These are phyloP conservation scores for Temnothorax longispinosus DNA, from an alignment of 1,140 invertebrate species.

Conservation along the genomic window DNA sequence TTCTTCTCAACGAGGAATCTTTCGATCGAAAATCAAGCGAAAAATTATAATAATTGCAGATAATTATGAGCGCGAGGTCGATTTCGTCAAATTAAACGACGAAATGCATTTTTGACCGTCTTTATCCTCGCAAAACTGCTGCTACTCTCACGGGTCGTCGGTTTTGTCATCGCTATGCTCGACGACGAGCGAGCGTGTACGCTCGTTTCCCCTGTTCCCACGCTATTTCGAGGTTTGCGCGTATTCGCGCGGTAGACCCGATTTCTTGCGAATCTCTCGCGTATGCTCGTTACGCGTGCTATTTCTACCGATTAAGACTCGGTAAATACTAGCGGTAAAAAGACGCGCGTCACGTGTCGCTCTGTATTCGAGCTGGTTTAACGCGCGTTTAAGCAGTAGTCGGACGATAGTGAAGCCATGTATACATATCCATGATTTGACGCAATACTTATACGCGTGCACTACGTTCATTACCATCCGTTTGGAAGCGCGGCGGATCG, in stretches of 20 bases:
- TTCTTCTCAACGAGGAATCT: not conserved
- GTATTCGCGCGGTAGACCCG: not conserved
- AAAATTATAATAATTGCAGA: not conserved
- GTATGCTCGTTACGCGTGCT: not conserved
- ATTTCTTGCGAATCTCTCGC: constrained; percentile 29
- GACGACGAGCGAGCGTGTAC: not conserved
- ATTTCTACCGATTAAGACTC: not conserved
- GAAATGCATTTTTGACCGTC: not conserved
- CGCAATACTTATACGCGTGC: not conserved
- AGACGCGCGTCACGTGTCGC: not conserved
- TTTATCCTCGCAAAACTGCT: not conserved
- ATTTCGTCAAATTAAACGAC: not conserved
- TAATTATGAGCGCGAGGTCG: not conserved
- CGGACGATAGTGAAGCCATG: not conserved
- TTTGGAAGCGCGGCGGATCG: not conserved
- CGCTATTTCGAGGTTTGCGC: constrained; percentile 22
- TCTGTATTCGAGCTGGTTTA: not conserved
- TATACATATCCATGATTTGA: no score
- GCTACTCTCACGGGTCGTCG: constrained; percentile 1
- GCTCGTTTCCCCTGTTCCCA: constrained; percentile 40
- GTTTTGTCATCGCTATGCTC: constrained; percentile 40
- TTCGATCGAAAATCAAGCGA: not conserved
- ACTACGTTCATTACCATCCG: not conserved
- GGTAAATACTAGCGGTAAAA: not conserved
- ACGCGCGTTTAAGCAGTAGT: not conserved